These are phyloP conservation scores for Paratrypauchen microcephalus DNA, from an alignment of 2,797 vertebrate genomes.

Conservation along the genomic window DNA sequence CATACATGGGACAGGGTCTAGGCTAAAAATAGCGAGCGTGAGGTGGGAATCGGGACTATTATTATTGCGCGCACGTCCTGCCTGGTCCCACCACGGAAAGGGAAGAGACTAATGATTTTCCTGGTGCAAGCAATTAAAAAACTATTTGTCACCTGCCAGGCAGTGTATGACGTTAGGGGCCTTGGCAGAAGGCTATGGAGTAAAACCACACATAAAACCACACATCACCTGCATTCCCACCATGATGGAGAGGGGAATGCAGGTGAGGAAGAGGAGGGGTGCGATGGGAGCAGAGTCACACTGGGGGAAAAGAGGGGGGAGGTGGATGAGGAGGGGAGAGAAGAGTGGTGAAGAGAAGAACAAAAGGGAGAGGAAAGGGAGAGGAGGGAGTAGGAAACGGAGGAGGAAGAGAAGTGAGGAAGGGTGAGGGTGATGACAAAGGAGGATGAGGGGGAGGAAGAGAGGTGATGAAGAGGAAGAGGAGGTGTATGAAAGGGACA, in stretches of 20 bases:
- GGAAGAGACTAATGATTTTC: slow-evolving; percentile 87
- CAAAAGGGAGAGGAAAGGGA: neutral
- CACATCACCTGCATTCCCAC: no score
- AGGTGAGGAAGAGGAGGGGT: slow-evolving; percentile 23
- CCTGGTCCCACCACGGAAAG: slow-evolving; percentile 76
- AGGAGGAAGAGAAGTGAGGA: neutral
- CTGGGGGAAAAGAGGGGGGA: slow-evolving; percentile 18
- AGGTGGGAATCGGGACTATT: slow-evolving; percentile 69
- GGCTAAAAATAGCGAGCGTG: slow-evolving; percentile 76
- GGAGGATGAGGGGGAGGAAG: no score
- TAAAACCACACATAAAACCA: slow-evolving; percentile 44
- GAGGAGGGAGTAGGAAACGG: neutral
- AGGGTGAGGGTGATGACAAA: neutral
- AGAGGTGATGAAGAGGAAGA: no score
- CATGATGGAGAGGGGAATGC: slow-evolving; percentile 36
- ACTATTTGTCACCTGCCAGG: slow-evolving; percentile 88
- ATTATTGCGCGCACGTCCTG: slow-evolving; percentile 80
- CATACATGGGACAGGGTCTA: slow-evolving; percentile 27
- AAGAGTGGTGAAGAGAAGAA: slow-evolving; percentile 12
- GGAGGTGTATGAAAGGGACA: neutral
- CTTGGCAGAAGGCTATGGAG: slow-evolving; percentile 68
- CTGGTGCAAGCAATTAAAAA: slow-evolving; percentile 92
- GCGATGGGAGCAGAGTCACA: slow-evolving; percentile 19
- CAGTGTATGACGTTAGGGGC: slow-evolving; percentile 73
- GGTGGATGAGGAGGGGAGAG: slow-evolving; percentile 30